Conservation (phyloP, 2,888 invertebrate genomes). For the Nysson spinosus region DNA sequence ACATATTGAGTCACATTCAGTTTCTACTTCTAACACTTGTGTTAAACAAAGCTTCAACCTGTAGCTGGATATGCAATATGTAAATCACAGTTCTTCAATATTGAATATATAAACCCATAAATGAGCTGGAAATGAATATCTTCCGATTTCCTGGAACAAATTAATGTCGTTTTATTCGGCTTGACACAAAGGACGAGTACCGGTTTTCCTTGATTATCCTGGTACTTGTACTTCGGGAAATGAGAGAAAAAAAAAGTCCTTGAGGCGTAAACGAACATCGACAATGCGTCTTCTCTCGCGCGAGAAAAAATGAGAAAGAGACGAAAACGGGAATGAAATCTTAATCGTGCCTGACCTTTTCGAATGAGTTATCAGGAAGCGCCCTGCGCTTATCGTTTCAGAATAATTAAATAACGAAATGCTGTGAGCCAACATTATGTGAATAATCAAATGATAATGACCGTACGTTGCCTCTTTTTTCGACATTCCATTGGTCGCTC, state of each 20-base stretch:
- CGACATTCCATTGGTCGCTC: constrained; percentile 25
- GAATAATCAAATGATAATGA: constrained; percentile 68
- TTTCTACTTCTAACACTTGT: too few species aligned
- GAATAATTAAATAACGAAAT: constrained; percentile 73
- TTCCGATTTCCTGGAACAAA: constrained; percentile 14
- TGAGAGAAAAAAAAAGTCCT: constrained; percentile 41
- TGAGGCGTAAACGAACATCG: constrained; percentile 45
- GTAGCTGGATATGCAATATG: too few species aligned
- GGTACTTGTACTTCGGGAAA: constrained; percentile 10
- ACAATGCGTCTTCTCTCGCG: constrained; percentile 36
- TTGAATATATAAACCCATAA: too few species aligned
- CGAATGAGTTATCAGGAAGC: constrained; percentile 61
- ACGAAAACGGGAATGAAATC: constrained; percentile 59
- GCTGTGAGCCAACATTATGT: constrained; percentile 63
- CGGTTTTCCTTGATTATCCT: constrained; percentile 55
- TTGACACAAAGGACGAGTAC: constrained; percentile 36
- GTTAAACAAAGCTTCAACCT: too few species aligned
- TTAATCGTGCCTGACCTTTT: constrained; percentile 68
- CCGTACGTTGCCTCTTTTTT: constrained; percentile 29
- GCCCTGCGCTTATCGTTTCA: constrained; percentile 67
- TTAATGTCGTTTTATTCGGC: background rate
- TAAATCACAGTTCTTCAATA: too few species aligned
- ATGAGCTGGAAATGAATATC: background rate
- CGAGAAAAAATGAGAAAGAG: constrained; percentile 20
- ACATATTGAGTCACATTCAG: too few species aligned